A percentile compares a stretch with the other conserved stretches of the same genome.
Evolutionary conservation across 23 tunicate species (phyloP).

Genomic region (Trididemnum miniatum): DNA sequence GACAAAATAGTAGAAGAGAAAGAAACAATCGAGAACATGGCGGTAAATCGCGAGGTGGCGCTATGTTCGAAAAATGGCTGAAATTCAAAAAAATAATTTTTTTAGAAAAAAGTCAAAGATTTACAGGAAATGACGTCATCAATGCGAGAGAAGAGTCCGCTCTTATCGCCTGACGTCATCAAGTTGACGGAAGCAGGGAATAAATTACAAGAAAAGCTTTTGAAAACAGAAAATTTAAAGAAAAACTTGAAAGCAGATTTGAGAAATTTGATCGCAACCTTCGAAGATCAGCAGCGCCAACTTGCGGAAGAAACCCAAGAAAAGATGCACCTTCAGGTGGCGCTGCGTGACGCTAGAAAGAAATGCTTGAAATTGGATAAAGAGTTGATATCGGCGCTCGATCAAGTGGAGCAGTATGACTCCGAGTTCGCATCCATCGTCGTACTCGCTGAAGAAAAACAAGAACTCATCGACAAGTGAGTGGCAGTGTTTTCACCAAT

Average conservation of each 20-base stretch:
- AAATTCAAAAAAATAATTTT: no score
- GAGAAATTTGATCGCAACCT: not conserved
- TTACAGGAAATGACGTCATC: not conserved
- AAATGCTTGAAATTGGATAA: not conserved
- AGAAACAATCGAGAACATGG: not conserved
- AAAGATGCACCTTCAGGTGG: not conserved
- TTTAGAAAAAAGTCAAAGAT: not conserved
- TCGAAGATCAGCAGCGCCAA: not conserved
- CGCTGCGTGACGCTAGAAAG: not conserved
- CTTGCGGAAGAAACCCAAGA: not conserved
- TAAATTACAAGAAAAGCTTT: not conserved
- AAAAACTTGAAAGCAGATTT: not conserved
- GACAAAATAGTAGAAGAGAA: not conserved
- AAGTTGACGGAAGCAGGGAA: no score
- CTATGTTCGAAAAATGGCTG: no score
- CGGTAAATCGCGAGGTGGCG: no score
- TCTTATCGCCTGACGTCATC: no score
- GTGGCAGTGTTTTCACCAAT: no score
- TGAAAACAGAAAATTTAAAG: no score
- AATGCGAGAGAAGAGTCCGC: not conserved
- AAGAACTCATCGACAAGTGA: not conserved
- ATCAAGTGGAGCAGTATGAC: not conserved
- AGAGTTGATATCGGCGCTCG: not conserved
- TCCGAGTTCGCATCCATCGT: not conserved
- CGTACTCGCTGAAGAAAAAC: constrained; percentile 2